These are phyloP conservation scores for Acanthurus lineatus DNA, from an alignment of 2,797 vertebrate genomes.

Conservation along the genomic window DNA sequence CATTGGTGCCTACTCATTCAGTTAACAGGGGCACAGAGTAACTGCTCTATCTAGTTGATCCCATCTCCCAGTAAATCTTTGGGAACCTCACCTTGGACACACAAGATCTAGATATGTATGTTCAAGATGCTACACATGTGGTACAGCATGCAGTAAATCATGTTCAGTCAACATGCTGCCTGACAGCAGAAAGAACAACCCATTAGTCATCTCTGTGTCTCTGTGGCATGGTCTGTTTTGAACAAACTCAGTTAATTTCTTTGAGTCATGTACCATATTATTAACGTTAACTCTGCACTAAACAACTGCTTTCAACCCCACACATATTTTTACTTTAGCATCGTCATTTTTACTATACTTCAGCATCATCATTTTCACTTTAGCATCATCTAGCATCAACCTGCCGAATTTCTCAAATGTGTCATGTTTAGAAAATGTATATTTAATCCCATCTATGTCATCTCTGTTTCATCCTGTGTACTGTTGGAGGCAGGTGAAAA, in stretches of 20 bases:
- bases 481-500: slow-evolving; percentile 29
- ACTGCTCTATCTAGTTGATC: not conserved
- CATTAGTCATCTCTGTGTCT: slow-evolving; percentile 6
- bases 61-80: not conserved
- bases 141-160: not conserved
- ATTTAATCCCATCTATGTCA: not conserved
- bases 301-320: not conserved
- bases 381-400: too few species aligned
- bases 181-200: slow-evolving; percentile 2
- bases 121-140: not conserved
- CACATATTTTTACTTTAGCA: not conserved
- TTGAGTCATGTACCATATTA: not conserved
- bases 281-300: not conserved
- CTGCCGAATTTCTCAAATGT: not conserved
- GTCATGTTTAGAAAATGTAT: not conserved
- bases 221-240: not conserved
- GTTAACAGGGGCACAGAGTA: not conserved
- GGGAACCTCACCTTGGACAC: too few species aligned
- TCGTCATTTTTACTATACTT: not conserved
- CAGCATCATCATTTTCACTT: too few species aligned
- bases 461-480: slow-evolving; percentile 1
- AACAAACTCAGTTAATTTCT: slow-evolving; percentile 3
- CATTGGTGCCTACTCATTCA: not conserved
- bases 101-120: not conserved
- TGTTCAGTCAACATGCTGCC: not conserved